Base-by-base conservation (phyloP, 2,888 invertebrate genomes). In the Lasioglossum pauxillum region DNA sequence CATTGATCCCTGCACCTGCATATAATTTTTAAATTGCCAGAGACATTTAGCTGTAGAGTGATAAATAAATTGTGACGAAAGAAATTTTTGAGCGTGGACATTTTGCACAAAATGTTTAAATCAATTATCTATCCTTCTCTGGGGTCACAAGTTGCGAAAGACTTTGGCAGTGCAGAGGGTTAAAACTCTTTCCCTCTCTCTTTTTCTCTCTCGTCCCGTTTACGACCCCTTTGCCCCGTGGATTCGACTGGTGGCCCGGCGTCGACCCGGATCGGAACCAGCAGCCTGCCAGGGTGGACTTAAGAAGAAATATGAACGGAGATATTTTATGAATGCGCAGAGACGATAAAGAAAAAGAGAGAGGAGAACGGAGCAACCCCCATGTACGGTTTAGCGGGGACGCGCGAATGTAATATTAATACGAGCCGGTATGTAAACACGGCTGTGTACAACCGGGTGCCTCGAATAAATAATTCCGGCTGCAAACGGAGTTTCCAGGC, bases 261-360 rank as follows among this genome's bases (percentile, higher is more conserved):
- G 71, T 44, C 72, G 74, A 44, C 60, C 83, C 73, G 77, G 53
- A 78, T 78, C 76, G 78, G 82, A 76, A 76, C 82, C 49, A 49
- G 77, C 75, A 57, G 73, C 57, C 82, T 78, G 83, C 82, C 80
- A 72, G 75, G 31, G 57, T 44, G 73, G 83, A 84, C 81, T 85
- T 84, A 78, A 82, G 83, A 81, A 89, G 87, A 85, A 84, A 85
- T 85, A 88, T 83, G 86, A 84, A 84, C 80, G 72, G 60, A 78
- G 78, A 86, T 85, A 57, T 82, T 80, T 86, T 78, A 79, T 72
- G 71, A 85, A 86, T 72, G 74, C 72, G 82, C n/a, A 49, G 27
- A 74, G 44, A 75, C 67, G 38, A 79, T 46, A 72, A 75, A 75
- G 60, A 76, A 67, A 5, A 73, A 73, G 44, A 23, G 76, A 8